Percentiles rank a stretch among this genome's conserved stretches.
phyloP scores from a whole-genome alignment of 2,113 vertebrate species.

The Cheirogaleus medius region DNA sequence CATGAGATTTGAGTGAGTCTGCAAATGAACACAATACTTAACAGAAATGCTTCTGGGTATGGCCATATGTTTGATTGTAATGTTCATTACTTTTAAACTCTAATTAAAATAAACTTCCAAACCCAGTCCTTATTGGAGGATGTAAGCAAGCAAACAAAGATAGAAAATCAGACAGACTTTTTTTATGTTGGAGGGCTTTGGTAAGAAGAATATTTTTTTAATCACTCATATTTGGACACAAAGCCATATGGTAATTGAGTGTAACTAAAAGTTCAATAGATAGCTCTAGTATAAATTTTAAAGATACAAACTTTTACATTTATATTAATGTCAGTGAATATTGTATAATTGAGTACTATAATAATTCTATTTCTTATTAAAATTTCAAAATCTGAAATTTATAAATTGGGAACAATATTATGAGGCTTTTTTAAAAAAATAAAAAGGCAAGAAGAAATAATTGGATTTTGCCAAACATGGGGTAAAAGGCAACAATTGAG shows the following conservation, averaged over 20 bases:
- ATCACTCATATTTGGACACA: not conserved
- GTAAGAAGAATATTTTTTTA: slow-evolving; percentile 25
- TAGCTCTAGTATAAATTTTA: not conserved
- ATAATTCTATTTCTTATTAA: not conserved
- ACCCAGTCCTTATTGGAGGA: slow-evolving; percentile 40
- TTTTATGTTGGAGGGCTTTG: slow-evolving; percentile 47
- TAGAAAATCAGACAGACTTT: slow-evolving; percentile 58
- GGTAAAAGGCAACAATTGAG: slow-evolving; percentile 77
- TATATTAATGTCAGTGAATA: not conserved
- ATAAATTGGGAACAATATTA: not conserved
- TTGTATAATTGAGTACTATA: not conserved
- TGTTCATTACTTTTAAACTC: slow-evolving; percentile 77
- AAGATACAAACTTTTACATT: not conserved
- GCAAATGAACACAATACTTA: slow-evolving; percentile 52
- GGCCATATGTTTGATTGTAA: slow-evolving; percentile 76
- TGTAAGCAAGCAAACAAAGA: slow-evolving; percentile 62
- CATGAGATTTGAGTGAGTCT: slow-evolving; percentile 56
- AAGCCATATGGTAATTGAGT: not conserved
- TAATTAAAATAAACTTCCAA: slow-evolving; percentile 70
- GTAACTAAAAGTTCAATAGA: not conserved
- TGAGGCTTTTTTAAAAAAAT: not conserved
- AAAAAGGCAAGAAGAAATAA: slow-evolving; percentile 35
- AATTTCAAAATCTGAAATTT: not conserved
- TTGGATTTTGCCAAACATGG: slow-evolving; percentile 69
- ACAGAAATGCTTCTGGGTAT: slow-evolving; percentile 72